Conservation (phyloP, 2,797 vertebrate species). For the Pogoniulus pusillus region DNA sequence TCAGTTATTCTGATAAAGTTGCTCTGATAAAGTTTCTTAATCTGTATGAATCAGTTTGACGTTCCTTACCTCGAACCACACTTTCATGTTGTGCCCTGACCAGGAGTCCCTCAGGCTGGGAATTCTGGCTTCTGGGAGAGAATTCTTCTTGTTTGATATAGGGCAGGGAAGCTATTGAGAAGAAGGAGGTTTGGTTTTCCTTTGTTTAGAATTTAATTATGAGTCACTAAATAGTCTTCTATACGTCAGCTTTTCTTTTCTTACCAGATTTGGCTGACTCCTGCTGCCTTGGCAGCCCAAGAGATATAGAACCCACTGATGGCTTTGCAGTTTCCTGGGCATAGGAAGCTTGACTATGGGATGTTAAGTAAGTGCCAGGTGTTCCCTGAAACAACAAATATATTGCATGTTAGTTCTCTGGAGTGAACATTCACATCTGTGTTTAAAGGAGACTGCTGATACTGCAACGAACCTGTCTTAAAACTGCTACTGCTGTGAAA, state of each 20-base stretch:
- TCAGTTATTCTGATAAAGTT: background rate
- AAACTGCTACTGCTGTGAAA: background rate
- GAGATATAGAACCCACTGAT: slow-evolving; percentile 93
- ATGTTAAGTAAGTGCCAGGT: slow-evolving; percentile 94
- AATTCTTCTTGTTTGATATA: slow-evolving; percentile 91
- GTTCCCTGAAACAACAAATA: slow-evolving; percentile 84
- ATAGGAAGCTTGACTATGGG: slow-evolving; percentile 88
- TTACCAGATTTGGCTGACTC: slow-evolving; percentile 91
- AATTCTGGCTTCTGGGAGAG: slow-evolving; percentile 83
- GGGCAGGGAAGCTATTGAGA: slow-evolving; percentile 71
- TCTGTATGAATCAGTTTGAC: background rate
- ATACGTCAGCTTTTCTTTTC: background rate
- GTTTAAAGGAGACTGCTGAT: background rate
- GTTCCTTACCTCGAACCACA: slow-evolving; percentile 84
- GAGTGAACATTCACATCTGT: background rate
- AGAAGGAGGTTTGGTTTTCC: background rate
- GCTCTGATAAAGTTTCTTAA: background rate
- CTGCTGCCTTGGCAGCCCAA: slow-evolving; percentile 94
- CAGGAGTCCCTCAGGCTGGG: slow-evolving; percentile 85
- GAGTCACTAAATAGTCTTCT: background rate
- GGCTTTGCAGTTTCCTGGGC: slow-evolving; percentile 89
- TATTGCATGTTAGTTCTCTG: background rate
- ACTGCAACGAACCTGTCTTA: background rate
- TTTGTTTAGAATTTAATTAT: background rate
- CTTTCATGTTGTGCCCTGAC: slow-evolving; percentile 87